A percentile compares a stretch with the other conserved stretches of the same genome.
phyloP scores from a whole-genome alignment of 1,140 invertebrate species.

The Leptonema lineaticorne region DNA sequence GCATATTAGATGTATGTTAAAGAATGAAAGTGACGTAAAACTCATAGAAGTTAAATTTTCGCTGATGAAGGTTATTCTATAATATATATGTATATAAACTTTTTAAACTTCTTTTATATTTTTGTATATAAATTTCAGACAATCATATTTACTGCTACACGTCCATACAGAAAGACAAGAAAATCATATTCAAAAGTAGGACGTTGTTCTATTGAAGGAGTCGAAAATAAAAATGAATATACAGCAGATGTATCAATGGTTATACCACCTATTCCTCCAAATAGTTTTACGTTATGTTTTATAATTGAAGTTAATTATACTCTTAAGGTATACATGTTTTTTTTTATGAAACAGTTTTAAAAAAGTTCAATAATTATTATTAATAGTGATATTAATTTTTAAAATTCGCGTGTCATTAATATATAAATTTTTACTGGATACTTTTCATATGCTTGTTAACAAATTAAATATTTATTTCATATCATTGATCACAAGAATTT shows the following conservation, averaged over 20 bases:
- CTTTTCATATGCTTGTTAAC: neutral
- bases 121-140: neutral
- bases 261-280: neutral
- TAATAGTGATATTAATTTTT: neutral
- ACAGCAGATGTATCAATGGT: neutral
- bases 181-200: neutral
- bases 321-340: constrained; percentile 7
- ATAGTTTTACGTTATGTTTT: neutral
- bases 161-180: neutral
- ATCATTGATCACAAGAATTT: too few relatives aligned
- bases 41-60: neutral
- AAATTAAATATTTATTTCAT: neutral
- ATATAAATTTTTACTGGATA: neutral
- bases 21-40: constrained; percentile 7
- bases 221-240: neutral
- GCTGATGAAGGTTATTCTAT: neutral
- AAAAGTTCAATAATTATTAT: neutral
- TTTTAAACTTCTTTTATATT: neutral
- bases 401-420: neutral
- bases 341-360: too few relatives aligned
- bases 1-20: neutral
- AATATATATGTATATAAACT: neutral
- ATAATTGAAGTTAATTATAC: neutral
- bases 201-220: neutral
- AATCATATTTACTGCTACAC: neutral